Percentiles rank a stretch among this genome's conserved stretches.
Evolutionary conservation across 1,140 invertebrate species (phyloP).

Genomic region (Papilio aristodemus): DNA sequence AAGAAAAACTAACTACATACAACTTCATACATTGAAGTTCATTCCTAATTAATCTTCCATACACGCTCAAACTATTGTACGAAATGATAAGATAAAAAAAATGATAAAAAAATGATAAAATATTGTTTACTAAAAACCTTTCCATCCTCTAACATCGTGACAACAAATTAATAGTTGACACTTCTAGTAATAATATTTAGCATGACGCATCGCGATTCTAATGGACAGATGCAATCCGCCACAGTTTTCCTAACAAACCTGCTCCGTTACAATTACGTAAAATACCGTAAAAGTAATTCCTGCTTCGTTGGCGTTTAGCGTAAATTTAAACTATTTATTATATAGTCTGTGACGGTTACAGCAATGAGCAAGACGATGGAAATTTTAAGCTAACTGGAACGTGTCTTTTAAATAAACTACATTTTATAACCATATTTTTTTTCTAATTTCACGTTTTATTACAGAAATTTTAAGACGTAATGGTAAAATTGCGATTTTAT

Average conservation of each 20-base stretch:
- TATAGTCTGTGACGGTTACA: slow-evolving; percentile 15
- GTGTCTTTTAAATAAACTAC: background rate
- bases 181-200: slow-evolving; percentile 2
- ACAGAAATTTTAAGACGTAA: slow-evolving; percentile 3
- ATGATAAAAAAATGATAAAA: too few species aligned
- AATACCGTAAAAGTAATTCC: slow-evolving; percentile 47
- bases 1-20: too few species aligned
- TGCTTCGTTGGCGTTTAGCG: slow-evolving; percentile 36
- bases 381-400: background rate
- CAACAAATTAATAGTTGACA: background rate
- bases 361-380: slow-evolving; percentile 15
- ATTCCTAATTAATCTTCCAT: too few species aligned
- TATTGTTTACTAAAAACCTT: too few species aligned
- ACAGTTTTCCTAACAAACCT: slow-evolving; percentile 36
- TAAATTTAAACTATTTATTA: slow-evolving; percentile 28
- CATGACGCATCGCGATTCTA: background rate
- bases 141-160: too few species aligned
- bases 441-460: background rate
- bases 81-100: too few species aligned
- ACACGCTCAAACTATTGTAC: too few species aligned
- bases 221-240: slow-evolving; percentile 15
- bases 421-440: background rate
- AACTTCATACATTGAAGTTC: too few species aligned
- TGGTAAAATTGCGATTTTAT: background rate
- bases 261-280: slow-evolving; percentile 46